Evolutionary conservation across 2,113 vertebrate species (phyloP).

Genomic region (Isurus oxyrinchus): DNA sequence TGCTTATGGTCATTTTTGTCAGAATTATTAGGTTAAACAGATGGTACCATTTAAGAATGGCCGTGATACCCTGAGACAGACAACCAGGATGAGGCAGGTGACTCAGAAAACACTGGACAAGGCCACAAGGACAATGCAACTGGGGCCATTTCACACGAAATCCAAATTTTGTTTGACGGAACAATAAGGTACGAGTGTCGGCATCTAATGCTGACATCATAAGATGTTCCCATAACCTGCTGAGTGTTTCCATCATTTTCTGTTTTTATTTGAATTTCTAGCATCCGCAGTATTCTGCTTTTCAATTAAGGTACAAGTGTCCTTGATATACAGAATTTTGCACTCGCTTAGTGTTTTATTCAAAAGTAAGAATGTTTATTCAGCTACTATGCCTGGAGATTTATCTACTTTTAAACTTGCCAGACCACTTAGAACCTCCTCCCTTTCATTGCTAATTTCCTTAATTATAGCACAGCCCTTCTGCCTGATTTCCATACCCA

Average conservation of each 20-base stretch:
- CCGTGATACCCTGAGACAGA: neutral
- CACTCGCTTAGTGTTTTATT: neutral
- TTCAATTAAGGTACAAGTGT: neutral
- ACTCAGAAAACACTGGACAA: neutral
- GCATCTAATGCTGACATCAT: too few species aligned
- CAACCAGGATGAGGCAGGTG: neutral
- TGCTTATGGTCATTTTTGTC: neutral
- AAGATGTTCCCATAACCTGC: too few species aligned
- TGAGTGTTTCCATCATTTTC: too few species aligned
- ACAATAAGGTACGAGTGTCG: neutral
- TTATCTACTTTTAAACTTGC: too few species aligned
- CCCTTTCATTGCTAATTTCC: too few species aligned
- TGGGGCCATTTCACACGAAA: neutral
- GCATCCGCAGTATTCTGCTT: too few species aligned
- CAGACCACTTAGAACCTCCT: too few species aligned
- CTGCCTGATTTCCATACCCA: too few species aligned
- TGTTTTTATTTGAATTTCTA: too few species aligned
- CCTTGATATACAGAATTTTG: neutral
- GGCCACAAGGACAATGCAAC: neutral
- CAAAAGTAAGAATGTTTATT: neutral
- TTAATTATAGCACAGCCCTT: too few species aligned
- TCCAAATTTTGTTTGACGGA: neutral
- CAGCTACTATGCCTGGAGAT: neutral
- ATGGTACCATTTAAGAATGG: neutral
- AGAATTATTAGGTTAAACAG: neutral